Conservation (phyloP, 1,140 invertebrate genomes). For the Brachionus rotundiformis region DNA sequence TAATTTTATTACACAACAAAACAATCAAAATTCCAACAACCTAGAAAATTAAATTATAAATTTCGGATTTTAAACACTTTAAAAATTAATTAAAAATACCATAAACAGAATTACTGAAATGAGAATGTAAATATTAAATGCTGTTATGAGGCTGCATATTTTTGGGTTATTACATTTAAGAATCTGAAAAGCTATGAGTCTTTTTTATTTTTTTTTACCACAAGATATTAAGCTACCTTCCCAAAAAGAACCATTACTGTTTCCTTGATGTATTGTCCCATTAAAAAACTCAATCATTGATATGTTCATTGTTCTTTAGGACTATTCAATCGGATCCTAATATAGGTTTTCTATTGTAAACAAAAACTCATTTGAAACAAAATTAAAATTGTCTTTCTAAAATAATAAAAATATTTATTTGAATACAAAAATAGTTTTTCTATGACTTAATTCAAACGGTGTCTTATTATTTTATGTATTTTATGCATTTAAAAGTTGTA, state of each 20-base stretch:
- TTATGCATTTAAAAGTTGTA: not conserved
- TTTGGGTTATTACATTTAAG: conserved; percentile 31
- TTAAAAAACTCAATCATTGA: conserved; percentile 35
- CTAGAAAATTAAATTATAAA: not conserved
- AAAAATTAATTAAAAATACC: conserved; percentile 28
- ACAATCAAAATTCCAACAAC: not conserved
- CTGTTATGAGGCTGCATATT: conserved; percentile 10
- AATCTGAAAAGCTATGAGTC: not conserved
- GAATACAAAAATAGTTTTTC: not conserved
- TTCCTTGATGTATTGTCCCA: not conserved
- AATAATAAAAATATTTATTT: conserved; percentile 2
- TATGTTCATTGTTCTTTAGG: not conserved
- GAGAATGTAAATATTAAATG: conserved; percentile 25
- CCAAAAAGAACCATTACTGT: conserved; percentile 16
- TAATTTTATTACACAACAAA: not conserved
- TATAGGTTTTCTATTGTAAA: not conserved
- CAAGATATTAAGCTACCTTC: not conserved
- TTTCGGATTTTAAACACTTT: not conserved
- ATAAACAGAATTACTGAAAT: conserved; percentile 1
- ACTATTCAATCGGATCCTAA: not conserved
- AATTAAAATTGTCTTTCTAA: not conserved
- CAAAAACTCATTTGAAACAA: not conserved
- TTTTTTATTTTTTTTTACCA: not conserved
- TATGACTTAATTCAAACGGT: conserved; percentile 20
- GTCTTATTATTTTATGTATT: conserved; percentile 26